A percentile compares a stretch with the other conserved stretches of the same genome.
Evolutionary conservation across 2,888 invertebrate genomes (phyloP).

Genomic region (Bugula neritina): DNA sequence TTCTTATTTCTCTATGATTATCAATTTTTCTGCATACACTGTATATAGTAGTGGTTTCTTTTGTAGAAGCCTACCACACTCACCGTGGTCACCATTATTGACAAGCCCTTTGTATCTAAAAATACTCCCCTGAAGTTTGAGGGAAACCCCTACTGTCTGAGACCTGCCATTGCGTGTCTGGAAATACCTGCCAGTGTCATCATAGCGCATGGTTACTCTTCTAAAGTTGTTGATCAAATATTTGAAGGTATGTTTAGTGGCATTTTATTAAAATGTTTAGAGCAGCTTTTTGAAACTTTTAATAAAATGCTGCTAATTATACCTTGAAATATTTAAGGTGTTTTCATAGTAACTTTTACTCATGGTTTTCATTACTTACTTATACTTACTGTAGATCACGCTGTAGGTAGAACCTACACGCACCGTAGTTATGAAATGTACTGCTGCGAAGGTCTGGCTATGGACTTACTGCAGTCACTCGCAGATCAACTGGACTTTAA

Average conservation of each 20-base stretch:
- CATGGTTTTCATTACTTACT: too few relatives aligned
- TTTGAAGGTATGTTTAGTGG: background rate
- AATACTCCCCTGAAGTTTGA: conserved; percentile 2
- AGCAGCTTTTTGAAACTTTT: too few relatives aligned
- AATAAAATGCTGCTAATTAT: background rate
- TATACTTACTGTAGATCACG: background rate
- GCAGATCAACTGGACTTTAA: conserved; percentile 6
- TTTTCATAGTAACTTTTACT: too few relatives aligned
- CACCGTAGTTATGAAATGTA: background rate
- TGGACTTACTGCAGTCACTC: conserved; percentile 6
- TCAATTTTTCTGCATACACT: too few relatives aligned
- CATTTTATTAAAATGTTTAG: background rate
- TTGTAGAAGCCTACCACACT: background rate
- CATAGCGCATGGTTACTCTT: background rate
- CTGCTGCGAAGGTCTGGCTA: conserved; percentile 20
- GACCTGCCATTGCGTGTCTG: conserved; percentile 1
- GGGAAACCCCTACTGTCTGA: conserved; percentile 11
- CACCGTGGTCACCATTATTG: background rate
- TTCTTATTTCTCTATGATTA: too few relatives aligned
- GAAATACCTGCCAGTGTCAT: background rate
- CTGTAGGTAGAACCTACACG: background rate
- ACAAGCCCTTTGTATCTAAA: conserved; percentile 3
- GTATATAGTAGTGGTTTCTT: too few relatives aligned
- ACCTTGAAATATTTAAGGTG: background rate
- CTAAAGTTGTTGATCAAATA: background rate